phyloP scores from a whole-genome alignment of 2,113 vertebrate species.

The Lagopus leucura region DNA sequence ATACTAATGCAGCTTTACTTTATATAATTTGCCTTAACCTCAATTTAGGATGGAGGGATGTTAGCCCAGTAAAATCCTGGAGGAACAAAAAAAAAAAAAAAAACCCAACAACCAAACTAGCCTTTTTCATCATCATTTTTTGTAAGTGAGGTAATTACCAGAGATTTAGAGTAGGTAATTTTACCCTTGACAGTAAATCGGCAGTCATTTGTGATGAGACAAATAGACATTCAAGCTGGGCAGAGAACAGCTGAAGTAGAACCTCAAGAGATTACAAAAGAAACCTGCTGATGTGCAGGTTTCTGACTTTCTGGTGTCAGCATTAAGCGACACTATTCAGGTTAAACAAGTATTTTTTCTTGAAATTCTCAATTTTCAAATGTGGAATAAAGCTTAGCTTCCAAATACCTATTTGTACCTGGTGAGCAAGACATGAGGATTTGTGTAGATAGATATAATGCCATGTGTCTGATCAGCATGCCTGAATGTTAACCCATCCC shows the following conservation, averaged over 20 bases:
- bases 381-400: slow-evolving; percentile 14
- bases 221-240: slow-evolving; percentile 65
- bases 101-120: background rate
- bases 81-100: slow-evolving; percentile 7
- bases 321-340: slow-evolving; percentile 54
- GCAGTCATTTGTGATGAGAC: slow-evolving; percentile 58
- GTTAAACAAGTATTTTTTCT: slow-evolving; percentile 64
- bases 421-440: slow-evolving; percentile 38
- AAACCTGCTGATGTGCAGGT: slow-evolving; percentile 70
- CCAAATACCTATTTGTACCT: background rate
- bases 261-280: slow-evolving; percentile 69
- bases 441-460: background rate
- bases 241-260: slow-evolving; percentile 62
- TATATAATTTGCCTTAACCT: slow-evolving; percentile 21
- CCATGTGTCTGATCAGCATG: background rate
- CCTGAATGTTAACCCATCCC: background rate
- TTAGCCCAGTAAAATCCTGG: background rate
- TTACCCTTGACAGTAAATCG: slow-evolving; percentile 66
- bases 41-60: slow-evolving; percentile 16
- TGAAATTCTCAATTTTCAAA: too few relatives aligned
- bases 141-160: slow-evolving; percentile 66
- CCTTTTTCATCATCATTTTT: slow-evolving; percentile 25
- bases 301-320: slow-evolving; percentile 71
- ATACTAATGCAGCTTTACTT: background rate
- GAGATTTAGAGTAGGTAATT: slow-evolving; percentile 62